phyloP scores from a whole-genome alignment of 2,113 vertebrate species.

The Halcyon malimbica region DNA sequence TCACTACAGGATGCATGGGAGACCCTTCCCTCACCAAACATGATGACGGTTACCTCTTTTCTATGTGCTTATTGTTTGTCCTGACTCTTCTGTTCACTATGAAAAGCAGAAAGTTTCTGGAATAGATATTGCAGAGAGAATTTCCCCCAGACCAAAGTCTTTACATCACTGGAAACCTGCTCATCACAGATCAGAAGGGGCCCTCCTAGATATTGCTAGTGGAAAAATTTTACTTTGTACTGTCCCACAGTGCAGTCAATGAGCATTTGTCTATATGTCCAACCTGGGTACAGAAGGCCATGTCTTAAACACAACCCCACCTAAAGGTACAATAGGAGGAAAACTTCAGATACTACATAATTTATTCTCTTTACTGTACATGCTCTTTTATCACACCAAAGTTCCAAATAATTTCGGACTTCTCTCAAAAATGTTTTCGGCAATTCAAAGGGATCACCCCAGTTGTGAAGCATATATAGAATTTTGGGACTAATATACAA shows the following conservation, averaged over 20 bases:
- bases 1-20: accelerated
- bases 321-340: neutral
- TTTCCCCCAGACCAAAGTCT: neutral
- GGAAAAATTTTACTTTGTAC: neutral
- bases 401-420: neutral
- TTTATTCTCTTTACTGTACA: neutral
- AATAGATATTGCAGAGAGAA: neutral
- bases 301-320: neutral
- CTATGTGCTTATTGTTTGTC: neutral
- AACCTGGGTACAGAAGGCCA: neutral
- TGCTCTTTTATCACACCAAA: neutral
- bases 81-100: neutral
- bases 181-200: neutral
- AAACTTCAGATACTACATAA: neutral
- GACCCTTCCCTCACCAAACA: neutral
- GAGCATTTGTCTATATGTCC: neutral
- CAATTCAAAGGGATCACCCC: neutral
- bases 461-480: neutral
- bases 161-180: neutral
- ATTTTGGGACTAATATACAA: neutral
- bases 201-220: too few relatives aligned
- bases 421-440: neutral
- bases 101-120: neutral
- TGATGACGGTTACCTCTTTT: neutral
- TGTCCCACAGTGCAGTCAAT: neutral